Base-by-base conservation (phyloP, 2,113 vertebrate species). In the Varanus salvator region DNA sequence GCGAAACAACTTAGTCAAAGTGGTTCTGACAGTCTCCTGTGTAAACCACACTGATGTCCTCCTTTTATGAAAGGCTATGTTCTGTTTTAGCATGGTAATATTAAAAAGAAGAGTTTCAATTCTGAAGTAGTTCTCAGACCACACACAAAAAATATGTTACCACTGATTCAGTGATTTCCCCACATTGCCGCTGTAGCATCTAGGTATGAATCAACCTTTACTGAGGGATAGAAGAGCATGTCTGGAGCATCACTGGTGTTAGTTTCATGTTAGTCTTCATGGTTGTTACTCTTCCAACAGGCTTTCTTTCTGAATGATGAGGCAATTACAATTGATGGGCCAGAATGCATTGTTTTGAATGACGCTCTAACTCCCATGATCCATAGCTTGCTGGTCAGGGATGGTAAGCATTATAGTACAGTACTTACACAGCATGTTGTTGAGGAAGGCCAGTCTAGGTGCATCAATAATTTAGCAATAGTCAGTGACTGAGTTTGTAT, bases 11-110 rank as follows among this genome's bases (percentile, higher is more conserved):
- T 2, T 21, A 90, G 17, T 3, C 75, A 87, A 81, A 29, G 60
- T 68, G 1, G 85, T 84, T 23, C 81, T 72, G 19, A 9, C 44
- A 4, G 0, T 81, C 87, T 93, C 87, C 0, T 0, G 12, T 75
- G 2, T 27, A 93, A 95, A 92, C 89, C 89, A 89, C 89, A 50
- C 15, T 85, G 84, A 69, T 57, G 90, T 92, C 80, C 81, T 69
- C 2, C 31, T 86, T 87, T 66, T 60, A 1, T 92, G 50, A 31
- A 77, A 92, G 68, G 15, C 64, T 72, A 15, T 21, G 57, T 44
- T 52, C 9, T 80, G 84, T 14, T 50, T 87, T 75, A 44, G 52
- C 29, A 85, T 69, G 0, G 31, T 87, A 66, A 89, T 34, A 38
- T 6, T 34, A 34, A 34, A 64, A 78, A 64, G 6, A 80, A 60